Evolutionary conservation across 2,113 vertebrate species (phyloP).

Genomic region (Chlamydotis undulata): DNA sequence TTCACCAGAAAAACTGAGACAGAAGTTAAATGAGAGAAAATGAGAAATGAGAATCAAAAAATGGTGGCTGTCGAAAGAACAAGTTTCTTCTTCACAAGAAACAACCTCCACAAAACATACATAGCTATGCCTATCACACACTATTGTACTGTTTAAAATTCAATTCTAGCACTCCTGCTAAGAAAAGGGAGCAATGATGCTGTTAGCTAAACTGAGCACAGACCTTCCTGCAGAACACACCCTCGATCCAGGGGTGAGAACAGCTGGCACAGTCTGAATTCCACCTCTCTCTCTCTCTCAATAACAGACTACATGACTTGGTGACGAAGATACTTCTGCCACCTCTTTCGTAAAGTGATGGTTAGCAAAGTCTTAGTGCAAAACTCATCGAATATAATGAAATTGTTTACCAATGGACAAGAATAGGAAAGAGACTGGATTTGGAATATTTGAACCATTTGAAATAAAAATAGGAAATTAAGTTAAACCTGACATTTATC

Average conservation of each 20-base stretch:
- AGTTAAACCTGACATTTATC: neutral
- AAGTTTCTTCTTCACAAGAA: neutral
- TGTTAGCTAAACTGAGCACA: neutral
- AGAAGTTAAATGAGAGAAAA: neutral
- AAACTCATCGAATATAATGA: neutral
- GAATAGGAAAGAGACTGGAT: neutral
- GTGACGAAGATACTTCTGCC: neutral
- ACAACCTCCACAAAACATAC: neutral
- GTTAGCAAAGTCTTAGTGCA: neutral
- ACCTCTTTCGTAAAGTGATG: neutral
- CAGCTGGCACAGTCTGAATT: neutral
- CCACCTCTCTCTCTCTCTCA: neutral
- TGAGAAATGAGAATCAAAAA: neutral
- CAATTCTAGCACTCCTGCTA: neutral
- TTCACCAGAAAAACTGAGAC: neutral
- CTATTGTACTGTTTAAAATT: neutral
- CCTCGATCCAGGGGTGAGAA: neutral
- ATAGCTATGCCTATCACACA: neutral
- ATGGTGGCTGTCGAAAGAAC: neutral
- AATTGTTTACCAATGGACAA: neutral
- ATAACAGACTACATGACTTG: neutral
- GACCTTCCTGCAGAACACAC: neutral
- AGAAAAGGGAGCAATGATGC: neutral
- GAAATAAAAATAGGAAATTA: neutral
- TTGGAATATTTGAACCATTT: neutral